Base-by-base conservation (phyloP, 2,797 vertebrate genomes). In the Rhinella marina region DNA sequence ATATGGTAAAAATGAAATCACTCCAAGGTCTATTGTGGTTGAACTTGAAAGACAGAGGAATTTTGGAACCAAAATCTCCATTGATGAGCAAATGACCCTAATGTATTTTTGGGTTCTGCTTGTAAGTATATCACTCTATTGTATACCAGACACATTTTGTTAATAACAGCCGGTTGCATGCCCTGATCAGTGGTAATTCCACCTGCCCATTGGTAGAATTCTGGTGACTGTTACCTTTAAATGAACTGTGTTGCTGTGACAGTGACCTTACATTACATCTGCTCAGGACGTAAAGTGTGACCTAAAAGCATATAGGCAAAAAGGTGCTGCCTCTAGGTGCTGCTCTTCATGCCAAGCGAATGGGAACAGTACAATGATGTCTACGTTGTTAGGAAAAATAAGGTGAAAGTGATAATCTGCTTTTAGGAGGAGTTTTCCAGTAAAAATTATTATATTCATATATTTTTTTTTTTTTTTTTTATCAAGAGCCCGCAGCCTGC, bases 91-190 rank as follows among this genome's bases (percentile, higher is more conserved):
- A 96, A 97, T 97, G 98, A 94, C 96, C 97, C 95, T 96, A 95
- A 97, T 97, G 97, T 94, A 94, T 96, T 91, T 92, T 93, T 96
- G 96, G 97, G 98, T 95, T 95, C 95, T 94, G 95, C 95, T 96
- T 96, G 98, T 99, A 99, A 99, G 98, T 99, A 99, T 99, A 94
- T 32, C 94, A 94, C 94, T 96, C 94, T 94, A 96, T 94, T 95
- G 93, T 96, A 91, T 96, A 95, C 93, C 75, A 92, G 93, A 93
- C 93, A 93, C 94, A 94, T 94, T 95, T 93, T 96, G 93, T 95
- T 95, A 50, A 94, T 95, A 93, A 93, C 91, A 94, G 90, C 94
- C 94, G 93, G 93, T 90, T 96, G 95, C 95, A 96, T 96, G 95
- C 95, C 94, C 88, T 21, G 59, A 87, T 94, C 92, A 93, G 91